Evolutionary conservation across 2,797 vertebrate genomes (phyloP).

Genomic region (Acanthis flammea): DNA sequence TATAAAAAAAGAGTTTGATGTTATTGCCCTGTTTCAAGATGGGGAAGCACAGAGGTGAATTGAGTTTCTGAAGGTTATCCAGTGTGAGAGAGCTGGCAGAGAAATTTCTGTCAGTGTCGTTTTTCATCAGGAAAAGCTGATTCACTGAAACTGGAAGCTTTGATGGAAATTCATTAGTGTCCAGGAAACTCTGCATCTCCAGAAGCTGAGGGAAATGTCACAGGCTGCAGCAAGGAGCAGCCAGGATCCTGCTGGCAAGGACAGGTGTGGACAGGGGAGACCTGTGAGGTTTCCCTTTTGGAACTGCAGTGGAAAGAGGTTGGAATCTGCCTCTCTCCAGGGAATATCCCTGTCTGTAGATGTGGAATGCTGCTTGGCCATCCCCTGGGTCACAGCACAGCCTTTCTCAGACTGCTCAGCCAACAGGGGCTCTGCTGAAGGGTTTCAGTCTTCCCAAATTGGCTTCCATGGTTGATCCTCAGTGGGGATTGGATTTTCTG

Average conservation of each 20-base stretch:
- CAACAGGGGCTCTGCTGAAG: neutral
- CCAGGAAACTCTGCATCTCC: neutral
- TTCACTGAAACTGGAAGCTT: neutral
- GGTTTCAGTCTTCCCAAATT: neutral
- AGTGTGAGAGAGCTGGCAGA: neutral
- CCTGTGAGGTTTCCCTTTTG: neutral
- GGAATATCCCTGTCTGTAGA: neutral
- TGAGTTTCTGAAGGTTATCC: constrained; percentile 8
- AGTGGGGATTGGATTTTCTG: neutral
- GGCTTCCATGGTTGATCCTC: fast-evolving
- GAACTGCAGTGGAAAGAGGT: neutral
- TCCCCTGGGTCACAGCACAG: fast-evolving
- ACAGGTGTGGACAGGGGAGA: neutral
- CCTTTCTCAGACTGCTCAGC: neutral
- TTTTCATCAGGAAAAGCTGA: constrained; percentile 26
- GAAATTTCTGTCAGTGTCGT: neutral
- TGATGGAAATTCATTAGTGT: neutral
- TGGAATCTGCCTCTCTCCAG: neutral
- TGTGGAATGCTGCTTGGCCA: neutral
- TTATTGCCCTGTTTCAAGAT: neutral
- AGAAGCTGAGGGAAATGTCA: neutral
- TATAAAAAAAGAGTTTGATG: neutral
- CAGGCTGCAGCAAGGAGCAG: neutral
- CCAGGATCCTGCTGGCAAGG: neutral
- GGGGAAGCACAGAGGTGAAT: neutral